Evolutionary conservation across 2,113 vertebrate genomes (phyloP).

Genomic region (Chloropsis hardwickii): DNA sequence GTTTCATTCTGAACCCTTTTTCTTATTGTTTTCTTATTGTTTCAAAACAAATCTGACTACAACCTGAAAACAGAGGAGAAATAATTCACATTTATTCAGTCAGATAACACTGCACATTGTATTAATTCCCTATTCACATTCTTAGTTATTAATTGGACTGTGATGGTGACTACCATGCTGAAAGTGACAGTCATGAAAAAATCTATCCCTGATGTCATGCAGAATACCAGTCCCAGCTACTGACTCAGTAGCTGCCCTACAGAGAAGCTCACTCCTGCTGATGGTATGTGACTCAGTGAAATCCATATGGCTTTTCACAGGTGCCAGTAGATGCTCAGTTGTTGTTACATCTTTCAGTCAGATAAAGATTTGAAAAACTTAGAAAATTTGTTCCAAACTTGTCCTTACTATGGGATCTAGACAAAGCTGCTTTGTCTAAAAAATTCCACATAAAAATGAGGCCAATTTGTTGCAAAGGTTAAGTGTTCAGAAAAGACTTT

Average conservation of each 20-base stretch:
- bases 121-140: background rate
- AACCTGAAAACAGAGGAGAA: background rate
- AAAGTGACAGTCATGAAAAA: background rate
- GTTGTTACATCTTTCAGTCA: background rate
- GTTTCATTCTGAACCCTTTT: background rate
- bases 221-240: background rate
- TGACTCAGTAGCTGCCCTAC: background rate
- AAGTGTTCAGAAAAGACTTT: background rate
- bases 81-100: background rate
- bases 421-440: background rate
- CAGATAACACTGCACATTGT: background rate
- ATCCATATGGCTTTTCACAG: background rate
- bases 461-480: background rate
- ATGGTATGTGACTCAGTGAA: background rate
- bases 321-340: background rate
- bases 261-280: background rate
- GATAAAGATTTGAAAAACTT: background rate
- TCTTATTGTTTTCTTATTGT: background rate
- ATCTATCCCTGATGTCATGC: background rate
- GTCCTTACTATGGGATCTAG: background rate
- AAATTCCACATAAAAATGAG: background rate
- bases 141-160: background rate
- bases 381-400: background rate
- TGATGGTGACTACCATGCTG: background rate
- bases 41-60: background rate